These are phyloP conservation scores for Acrossocheilus wenchowensis DNA, from an alignment of 2,797 vertebrate species.

Conservation along the genomic window DNA sequence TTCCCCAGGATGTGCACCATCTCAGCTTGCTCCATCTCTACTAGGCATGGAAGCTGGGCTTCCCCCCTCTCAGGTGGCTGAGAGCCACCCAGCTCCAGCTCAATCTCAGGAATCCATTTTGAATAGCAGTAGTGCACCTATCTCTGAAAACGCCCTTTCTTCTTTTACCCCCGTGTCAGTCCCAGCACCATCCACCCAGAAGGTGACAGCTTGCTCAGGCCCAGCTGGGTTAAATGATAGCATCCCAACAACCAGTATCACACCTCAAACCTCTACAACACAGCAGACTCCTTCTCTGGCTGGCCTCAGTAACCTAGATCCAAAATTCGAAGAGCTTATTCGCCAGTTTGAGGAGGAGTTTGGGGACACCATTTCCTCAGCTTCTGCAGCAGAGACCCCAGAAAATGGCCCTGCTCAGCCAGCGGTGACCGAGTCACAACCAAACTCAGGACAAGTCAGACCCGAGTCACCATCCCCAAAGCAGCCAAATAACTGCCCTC, in stretches of 20 bases:
- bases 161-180: constrained; percentile 54
- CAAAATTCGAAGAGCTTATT: constrained; percentile 94
- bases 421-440: constrained; percentile 60
- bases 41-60: constrained; percentile 75
- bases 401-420: constrained; percentile 52
- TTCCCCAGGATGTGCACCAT: constrained; percentile 67
- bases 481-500: constrained; percentile 56
- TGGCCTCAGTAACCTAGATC: constrained; percentile 82
- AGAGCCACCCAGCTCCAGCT: constrained; percentile 77
- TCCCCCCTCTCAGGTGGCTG: constrained; percentile 79
- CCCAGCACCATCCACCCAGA: constrained; percentile 59
- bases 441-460: constrained; percentile 69
- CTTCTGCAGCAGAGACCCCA: constrained; percentile 44
- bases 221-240: constrained; percentile 47
- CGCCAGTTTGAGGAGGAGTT: constrained; percentile 97
- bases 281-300: constrained; percentile 63
- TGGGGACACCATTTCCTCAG: constrained; percentile 75
- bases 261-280: constrained; percentile 71
- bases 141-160: constrained; percentile 69
- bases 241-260: constrained; percentile 63
- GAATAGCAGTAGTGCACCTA: constrained; percentile 69
- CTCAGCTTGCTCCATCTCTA: constrained; percentile 64
- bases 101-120: constrained; percentile 93
- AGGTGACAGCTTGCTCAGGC: constrained; percentile 62
- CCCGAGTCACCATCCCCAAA: constrained; percentile 60